Percentiles rank a stretch among this genome's conserved stretches.
phyloP scores from a whole-genome alignment of 2,888 invertebrate genomes.

The Diadegma fenestrale region DNA sequence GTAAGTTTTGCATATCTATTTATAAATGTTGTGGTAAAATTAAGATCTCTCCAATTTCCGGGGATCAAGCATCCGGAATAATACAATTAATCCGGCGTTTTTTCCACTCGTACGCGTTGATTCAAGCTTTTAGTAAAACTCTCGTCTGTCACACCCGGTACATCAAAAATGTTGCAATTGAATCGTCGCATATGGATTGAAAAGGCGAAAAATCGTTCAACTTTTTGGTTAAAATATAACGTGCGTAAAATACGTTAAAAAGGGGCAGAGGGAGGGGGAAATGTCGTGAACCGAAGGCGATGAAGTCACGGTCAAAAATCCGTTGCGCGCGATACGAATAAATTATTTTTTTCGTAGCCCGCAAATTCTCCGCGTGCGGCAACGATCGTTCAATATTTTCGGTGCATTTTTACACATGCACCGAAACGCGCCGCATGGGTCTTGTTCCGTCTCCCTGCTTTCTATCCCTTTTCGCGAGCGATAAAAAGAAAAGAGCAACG shows the following conservation, averaged over 20 bases:
- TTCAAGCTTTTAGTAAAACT: neutral
- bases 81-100: neutral
- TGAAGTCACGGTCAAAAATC: slow-evolving; percentile 34
- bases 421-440: slow-evolving; percentile 48
- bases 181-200: slow-evolving; percentile 12
- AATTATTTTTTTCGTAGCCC: slow-evolving; percentile 4
- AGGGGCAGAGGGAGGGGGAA: neutral
- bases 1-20: slow-evolving; percentile 60
- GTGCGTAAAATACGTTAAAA: neutral
- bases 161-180: neutral
- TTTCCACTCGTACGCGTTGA: too few relatives aligned
- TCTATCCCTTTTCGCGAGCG: slow-evolving; percentile 15
- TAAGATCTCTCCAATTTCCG: neutral
- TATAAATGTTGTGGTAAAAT: slow-evolving; percentile 39
- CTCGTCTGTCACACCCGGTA: slow-evolving; percentile 15
- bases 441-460: neutral
- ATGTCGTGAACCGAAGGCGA: neutral
- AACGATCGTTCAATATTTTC: slow-evolving; percentile 31
- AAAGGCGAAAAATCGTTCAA: neutral
- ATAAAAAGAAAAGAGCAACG: neutral
- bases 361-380: slow-evolving; percentile 48
- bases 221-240: neutral
- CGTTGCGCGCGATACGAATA: slow-evolving; percentile 26
- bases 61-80: neutral
- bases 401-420: neutral